Base-by-base conservation (phyloP, 2,888 invertebrate species). In the Malthinus seriepunctatus region DNA sequence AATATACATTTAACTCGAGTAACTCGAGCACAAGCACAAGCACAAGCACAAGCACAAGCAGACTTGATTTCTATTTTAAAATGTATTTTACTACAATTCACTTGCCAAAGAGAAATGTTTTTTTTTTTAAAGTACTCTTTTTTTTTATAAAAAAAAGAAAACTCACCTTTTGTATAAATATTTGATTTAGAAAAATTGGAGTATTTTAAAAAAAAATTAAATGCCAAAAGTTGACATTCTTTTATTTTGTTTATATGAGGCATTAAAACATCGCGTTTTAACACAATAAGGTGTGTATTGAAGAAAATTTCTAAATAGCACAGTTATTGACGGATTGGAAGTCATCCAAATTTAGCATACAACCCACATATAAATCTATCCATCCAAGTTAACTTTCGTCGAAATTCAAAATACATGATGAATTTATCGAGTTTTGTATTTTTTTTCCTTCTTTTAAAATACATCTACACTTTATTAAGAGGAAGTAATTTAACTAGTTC, bases 251-350 rank as follows among this genome's bases (percentile, higher is more conserved):
- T 2, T 31, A 11, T 32, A 46, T 34, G 52, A 46, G 45, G 37
- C 35, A 46, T 44, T 46, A 45, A 23, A 37, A 37, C 11, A 14
- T 45, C 11, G 35, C 52, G 45, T 46, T 23, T 31, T 34, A 31
- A 33, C 15, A 15, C 35, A 42, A 42, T 23, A 12, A 42, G 37
- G 31, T 45, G 44, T 45, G 38, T 48, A 42, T 48, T 38, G 33
- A 51, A 32, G 38, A 56, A 56, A 23, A 45, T 32, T 51, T 56
- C 50, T 51, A 56, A 56, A 56, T 51, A 56, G 57, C 38, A 15
- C 56, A 38, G 48, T 51, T 57, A 51, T 51, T 57, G 57, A 57
- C 57, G 51, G 10, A 51, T 57, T 57, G 57, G 57, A 57, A 33
- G 14, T 10, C 8, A 15, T 57, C 57, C 57, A 57, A 57, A 57